phyloP scores from a whole-genome alignment of 2,797 vertebrate genomes.

The Periophthalmus magnuspinnatus region DNA sequence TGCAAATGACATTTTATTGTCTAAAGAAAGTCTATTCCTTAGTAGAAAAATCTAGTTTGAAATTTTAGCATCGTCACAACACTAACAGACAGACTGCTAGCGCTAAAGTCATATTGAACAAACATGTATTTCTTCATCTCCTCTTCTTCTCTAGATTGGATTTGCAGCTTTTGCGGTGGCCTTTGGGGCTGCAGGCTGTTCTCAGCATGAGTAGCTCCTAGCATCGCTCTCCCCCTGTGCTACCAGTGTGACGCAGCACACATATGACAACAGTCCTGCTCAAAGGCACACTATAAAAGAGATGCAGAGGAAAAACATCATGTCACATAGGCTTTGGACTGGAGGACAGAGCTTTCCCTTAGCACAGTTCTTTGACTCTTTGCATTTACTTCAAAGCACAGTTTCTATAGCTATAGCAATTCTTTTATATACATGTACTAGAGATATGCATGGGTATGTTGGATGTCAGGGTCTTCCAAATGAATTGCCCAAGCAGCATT shows the following conservation, averaged over 20 bases:
- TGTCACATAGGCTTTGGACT: slow-evolving; percentile 16
- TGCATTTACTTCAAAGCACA: slow-evolving; percentile 20
- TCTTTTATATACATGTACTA: neutral
- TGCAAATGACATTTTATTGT: no score
- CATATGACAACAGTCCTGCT: slow-evolving; percentile 12
- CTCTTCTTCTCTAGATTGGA: slow-evolving; percentile 28
- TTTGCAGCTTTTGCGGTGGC: slow-evolving; percentile 56
- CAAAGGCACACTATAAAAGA: slow-evolving; percentile 20
- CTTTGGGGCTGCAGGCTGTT: slow-evolving; percentile 65
- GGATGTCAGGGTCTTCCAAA: neutral
- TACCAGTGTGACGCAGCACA: slow-evolving; percentile 44
- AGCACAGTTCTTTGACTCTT: slow-evolving; percentile 19
- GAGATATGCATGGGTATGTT: neutral
- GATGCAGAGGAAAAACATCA: slow-evolving; percentile 6
- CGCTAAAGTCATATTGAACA: slow-evolving; percentile 30
- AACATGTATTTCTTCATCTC: slow-evolving; percentile 34
- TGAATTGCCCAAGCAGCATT: neutral
- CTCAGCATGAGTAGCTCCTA: slow-evolving; percentile 61
- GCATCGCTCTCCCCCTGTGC: slow-evolving; percentile 54
- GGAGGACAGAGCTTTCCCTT: slow-evolving; percentile 5
- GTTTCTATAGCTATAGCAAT: neutral
- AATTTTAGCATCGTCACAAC: no score
- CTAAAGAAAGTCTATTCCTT: no score
- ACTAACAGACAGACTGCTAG: neutral
- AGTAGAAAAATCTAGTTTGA: no score